phyloP scores from a whole-genome alignment of 2,888 invertebrate genomes.

The Liopterus haemorrhoidalis region DNA sequence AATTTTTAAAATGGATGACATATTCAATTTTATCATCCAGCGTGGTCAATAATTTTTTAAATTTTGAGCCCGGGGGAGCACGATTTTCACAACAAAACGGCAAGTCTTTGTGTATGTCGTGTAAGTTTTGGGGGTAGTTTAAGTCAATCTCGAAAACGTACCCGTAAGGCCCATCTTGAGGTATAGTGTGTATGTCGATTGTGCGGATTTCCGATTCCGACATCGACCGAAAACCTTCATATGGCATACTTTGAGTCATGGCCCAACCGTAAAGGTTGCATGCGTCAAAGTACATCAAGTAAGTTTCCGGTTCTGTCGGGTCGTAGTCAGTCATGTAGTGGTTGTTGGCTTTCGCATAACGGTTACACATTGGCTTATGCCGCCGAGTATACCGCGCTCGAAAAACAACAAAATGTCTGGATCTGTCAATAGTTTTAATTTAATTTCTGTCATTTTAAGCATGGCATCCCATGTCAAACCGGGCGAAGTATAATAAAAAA shows the following conservation, averaged over 20 bases:
- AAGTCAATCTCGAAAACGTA: conserved; percentile 38
- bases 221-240: conserved; percentile 29
- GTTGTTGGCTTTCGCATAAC: conserved; percentile 10
- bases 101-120: conserved; percentile 36
- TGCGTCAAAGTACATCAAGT: conserved; percentile 31
- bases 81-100: conserved; percentile 34
- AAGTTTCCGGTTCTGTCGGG: conserved; percentile 20
- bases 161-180: conserved; percentile 22
- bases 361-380: conserved; percentile 9
- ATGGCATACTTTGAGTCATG: conserved; percentile 30
- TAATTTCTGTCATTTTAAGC: conserved; percentile 17
- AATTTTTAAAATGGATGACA: conserved; percentile 39
- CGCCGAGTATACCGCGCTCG: conserved; percentile 11
- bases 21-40: conserved; percentile 34
- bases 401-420: conserved; percentile 13
- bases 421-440: conserved; percentile 12
- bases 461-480: conserved; percentile 22
- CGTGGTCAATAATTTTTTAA: conserved; percentile 32
- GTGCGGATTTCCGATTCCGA: background rate
- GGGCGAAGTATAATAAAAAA: conserved; percentile 15
- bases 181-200: background rate
- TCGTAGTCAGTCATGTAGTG: conserved; percentile 8
- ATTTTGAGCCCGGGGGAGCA: conserved; percentile 23
- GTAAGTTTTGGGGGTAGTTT: conserved; percentile 26
- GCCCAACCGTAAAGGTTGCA: conserved; percentile 29